phyloP scores from a whole-genome alignment of 92 coral and sea anemone genomes.

The Epizoanthus illoricatus region DNA sequence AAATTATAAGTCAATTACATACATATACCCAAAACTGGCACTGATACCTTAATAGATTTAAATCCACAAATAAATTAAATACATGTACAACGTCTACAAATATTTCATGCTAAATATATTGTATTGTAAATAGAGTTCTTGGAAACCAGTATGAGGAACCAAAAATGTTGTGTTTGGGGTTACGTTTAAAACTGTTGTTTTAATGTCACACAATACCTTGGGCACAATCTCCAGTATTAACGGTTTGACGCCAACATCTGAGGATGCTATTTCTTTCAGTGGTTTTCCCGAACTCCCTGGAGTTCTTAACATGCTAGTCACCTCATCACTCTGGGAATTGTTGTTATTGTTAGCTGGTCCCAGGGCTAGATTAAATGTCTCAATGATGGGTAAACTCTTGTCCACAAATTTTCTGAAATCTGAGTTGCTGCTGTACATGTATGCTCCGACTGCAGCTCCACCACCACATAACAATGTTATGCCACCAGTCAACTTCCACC shows the following conservation, averaged over 20 bases:
- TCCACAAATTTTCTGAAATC: conserved; percentile 64
- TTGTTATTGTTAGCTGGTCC: conserved; percentile 50
- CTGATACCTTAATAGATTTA: too few species aligned
- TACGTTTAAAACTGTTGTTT: too few species aligned
- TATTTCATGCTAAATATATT: too few species aligned
- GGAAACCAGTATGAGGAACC: too few species aligned
- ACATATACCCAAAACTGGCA: too few species aligned
- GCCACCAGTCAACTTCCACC: conserved; percentile 60
- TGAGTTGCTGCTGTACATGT: conserved; percentile 55
- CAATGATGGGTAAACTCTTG: conserved; percentile 69
- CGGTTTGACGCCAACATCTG: conserved; percentile 10
- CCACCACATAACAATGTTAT: conserved; percentile 67
- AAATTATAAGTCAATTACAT: too few species aligned
- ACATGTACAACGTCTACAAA: too few species aligned
- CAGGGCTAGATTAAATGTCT: conserved; percentile 66
- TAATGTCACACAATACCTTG: conserved; percentile 2
- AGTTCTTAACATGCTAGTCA: neutral
- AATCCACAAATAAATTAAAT: too few species aligned
- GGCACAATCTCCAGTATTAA: conserved; percentile 19
- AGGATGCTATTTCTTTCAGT: neutral
- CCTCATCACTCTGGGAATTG: conserved; percentile 7
- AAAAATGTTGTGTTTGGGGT: too few species aligned
- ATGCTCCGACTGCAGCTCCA: conserved; percentile 55
- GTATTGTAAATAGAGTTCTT: too few species aligned
- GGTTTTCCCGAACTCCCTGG: conserved; percentile 9